Conservation (phyloP, 2,888 invertebrate genomes). For the Trilocha varians region DNA sequence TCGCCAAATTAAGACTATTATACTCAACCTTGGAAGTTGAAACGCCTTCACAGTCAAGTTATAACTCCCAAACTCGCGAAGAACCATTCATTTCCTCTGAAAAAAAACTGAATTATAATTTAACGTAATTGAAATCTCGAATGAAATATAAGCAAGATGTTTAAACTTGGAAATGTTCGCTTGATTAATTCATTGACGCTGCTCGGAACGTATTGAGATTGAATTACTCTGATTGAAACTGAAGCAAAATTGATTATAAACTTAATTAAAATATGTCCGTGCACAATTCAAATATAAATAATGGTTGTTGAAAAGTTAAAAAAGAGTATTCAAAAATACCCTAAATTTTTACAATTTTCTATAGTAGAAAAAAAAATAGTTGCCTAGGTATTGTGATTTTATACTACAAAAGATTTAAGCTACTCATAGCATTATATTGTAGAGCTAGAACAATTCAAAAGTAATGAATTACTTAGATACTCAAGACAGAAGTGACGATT, state of each 20-base stretch:
- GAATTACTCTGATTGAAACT: neutral
- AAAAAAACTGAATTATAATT: constrained; percentile 37
- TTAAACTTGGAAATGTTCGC: constrained; percentile 9
- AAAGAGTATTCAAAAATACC: no score
- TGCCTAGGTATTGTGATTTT: no score
- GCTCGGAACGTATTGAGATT: neutral
- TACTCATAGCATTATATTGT: no score
- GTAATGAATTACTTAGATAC: no score
- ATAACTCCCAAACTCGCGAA: constrained; percentile 32
- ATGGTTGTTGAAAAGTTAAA: no score
- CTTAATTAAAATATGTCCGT: neutral
- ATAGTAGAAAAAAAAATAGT: no score
- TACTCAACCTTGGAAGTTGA: constrained; percentile 24
- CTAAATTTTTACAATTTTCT: no score
- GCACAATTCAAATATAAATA: neutral
- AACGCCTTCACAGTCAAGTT: constrained; percentile 19
- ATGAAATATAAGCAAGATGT: constrained; percentile 21
- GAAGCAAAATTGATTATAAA: neutral
- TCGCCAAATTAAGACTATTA: constrained; percentile 18
- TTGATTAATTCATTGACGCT: constrained; percentile 6
- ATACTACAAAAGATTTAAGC: no score
- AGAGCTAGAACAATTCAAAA: no score
- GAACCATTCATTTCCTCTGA: constrained; percentile 31
- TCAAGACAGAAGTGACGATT: no score
- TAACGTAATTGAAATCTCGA: constrained; percentile 30